Evolutionary conservation across 2,888 invertebrate species (phyloP).

Genomic region (Cryptocephalus moraei): DNA sequence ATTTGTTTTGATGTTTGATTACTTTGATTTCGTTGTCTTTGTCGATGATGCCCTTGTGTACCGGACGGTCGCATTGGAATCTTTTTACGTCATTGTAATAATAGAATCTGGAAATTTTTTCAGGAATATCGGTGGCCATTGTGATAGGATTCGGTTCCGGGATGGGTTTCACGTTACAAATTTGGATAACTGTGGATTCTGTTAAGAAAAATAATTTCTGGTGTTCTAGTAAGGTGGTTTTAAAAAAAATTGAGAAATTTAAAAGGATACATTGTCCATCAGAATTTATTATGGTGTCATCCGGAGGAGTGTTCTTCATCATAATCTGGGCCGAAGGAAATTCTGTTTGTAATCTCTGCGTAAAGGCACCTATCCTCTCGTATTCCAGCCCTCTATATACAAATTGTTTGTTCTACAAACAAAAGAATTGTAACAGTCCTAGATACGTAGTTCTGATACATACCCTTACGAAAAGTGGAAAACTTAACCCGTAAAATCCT

Average conservation of each 20-base stretch:
- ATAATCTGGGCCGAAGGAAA: slow-evolving; percentile 91
- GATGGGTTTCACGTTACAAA: slow-evolving; percentile 87
- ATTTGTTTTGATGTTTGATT: slow-evolving; percentile 7
- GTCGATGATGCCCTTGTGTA: slow-evolving; percentile 82
- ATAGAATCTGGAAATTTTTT: slow-evolving; percentile 81
- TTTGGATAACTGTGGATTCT: slow-evolving; percentile 68
- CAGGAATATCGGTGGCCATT: slow-evolving; percentile 58
- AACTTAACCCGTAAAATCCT: slow-evolving; percentile 87
- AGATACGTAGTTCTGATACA: slow-evolving; percentile 28
- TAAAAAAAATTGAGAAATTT: not conserved
- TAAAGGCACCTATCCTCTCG: slow-evolving; percentile 89
- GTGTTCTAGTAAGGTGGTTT: not conserved
- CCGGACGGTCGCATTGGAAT: slow-evolving; percentile 83
- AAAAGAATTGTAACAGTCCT: slow-evolving; percentile 3
- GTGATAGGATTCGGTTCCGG: slow-evolving; percentile 53
- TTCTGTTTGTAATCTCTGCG: slow-evolving; percentile 84
- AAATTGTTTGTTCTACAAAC: slow-evolving; percentile 78
- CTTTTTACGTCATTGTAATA: slow-evolving; percentile 82
- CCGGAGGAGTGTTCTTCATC: slow-evolving; percentile 85
- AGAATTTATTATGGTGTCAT: slow-evolving; percentile 74
- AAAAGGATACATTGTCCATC: slow-evolving; percentile 70
- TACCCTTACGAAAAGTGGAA: slow-evolving; percentile 90
- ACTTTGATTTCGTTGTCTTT: slow-evolving; percentile 92
- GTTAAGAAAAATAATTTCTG: slow-evolving; percentile 1
- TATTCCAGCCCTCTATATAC: slow-evolving; percentile 93